Conservation (phyloP, 2,797 vertebrate genomes). For the Delichon dasypus region DNA sequence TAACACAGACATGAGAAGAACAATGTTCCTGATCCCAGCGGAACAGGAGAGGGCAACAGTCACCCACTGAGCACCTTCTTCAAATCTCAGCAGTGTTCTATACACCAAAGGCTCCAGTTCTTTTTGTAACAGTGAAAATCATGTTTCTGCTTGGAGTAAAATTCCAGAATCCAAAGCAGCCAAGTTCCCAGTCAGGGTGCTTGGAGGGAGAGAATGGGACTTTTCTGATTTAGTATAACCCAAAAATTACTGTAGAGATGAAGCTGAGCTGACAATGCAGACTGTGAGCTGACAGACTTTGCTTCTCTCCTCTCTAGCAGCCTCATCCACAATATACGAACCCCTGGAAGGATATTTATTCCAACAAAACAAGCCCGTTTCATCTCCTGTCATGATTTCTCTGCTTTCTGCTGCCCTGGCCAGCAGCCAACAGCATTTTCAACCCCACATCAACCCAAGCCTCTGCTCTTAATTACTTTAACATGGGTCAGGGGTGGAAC, state of each 20-base stretch:
- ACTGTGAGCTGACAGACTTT: not conserved
- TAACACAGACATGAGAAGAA: not conserved
- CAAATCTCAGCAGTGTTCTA: not conserved
- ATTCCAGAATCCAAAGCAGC: not conserved
- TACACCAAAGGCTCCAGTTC: not conserved
- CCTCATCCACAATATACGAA: not conserved
- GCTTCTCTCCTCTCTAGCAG: not conserved
- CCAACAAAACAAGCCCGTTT: not conserved
- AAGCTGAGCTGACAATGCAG: not conserved
- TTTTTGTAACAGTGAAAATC: not conserved
- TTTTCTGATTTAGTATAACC: not conserved
- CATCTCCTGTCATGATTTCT: not conserved
- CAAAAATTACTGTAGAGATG: not conserved
- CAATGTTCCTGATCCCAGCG: not conserved
- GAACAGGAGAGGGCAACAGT: not conserved
- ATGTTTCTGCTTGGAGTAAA: not conserved
- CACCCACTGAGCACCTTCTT: not conserved
- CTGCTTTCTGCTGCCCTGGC: not conserved
- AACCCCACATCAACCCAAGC: not conserved
- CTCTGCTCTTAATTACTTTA: not conserved
- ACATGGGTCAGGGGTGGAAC: not conserved
- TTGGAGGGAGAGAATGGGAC: not conserved
- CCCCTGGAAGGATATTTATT: not conserved
- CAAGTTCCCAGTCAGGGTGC: not conserved
- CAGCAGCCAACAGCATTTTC: not conserved